Conservation (phyloP, 2,888 invertebrate genomes). For the Petrolisthes cinctipes region DNA sequence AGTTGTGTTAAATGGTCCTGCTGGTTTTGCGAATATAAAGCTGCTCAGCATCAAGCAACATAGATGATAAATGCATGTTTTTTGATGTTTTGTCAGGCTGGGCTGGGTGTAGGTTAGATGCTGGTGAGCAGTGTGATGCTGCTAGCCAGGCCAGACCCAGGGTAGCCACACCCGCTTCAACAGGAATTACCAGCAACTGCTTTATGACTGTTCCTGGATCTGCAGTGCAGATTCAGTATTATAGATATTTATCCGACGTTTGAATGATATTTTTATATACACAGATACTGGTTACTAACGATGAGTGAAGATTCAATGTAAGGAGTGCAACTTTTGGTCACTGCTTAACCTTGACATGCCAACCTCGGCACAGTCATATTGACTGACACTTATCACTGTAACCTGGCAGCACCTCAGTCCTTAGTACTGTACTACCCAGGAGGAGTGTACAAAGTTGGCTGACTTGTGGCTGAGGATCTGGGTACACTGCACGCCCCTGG, state of each 20-base stretch:
- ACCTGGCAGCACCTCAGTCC: no score
- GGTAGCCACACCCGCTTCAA: background rate
- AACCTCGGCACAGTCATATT: no score
- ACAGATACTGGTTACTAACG: slow-evolving; percentile 40
- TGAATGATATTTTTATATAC: slow-evolving; percentile 54
- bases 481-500: no score
- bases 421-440: no score
- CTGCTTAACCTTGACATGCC: no score
- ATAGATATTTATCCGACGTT: slow-evolving; percentile 32
- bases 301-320: no score
- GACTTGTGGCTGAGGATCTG: no score
- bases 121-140: background rate
- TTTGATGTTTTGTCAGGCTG: background rate
- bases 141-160: background rate
- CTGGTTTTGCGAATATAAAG: background rate
- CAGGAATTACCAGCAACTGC: background rate
- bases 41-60: background rate
- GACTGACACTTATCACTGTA: no score
- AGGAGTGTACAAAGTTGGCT: no score
- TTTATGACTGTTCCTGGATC: slow-evolving; percentile 30
- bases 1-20: no score
- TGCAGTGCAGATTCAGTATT: slow-evolving; percentile 45
- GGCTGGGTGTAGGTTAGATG: background rate
- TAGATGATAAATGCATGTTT: background rate
- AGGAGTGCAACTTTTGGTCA: no score